A percentile compares a stretch with the other conserved stretches of the same genome.
Conservation (phyloP, 2,888 invertebrate species). For the Hetaerina titia region DNA sequence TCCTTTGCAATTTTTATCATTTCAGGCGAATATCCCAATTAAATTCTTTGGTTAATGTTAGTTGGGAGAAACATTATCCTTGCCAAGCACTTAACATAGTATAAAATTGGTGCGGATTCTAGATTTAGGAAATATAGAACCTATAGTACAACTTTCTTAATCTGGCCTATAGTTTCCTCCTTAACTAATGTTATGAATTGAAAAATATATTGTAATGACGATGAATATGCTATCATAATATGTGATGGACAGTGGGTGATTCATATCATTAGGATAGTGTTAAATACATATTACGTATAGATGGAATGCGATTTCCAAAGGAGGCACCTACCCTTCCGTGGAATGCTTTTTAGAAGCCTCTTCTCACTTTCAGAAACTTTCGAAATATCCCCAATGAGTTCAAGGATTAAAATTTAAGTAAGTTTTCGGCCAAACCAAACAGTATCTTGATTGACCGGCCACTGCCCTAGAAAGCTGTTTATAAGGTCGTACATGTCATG, state of each 20-base stretch:
- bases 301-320: neutral
- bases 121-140: no score
- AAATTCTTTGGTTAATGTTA: no score
- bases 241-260: neutral
- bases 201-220: neutral
- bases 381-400: constrained; percentile 15
- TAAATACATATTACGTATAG: neutral
- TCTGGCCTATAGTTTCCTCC: no score
- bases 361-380: constrained; percentile 1
- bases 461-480: constrained; percentile 9
- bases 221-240: neutral
- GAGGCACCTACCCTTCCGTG: neutral
- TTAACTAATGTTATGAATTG: neutral
- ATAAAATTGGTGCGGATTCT: no score
- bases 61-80: no score
- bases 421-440: constrained; percentile 4
- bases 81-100: no score
- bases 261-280: neutral
- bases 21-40: no score
- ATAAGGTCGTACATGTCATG: neutral
- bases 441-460: neutral
- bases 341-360: neutral
- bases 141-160: no score
- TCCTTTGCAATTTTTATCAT: no score
- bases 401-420: neutral